Base-by-base conservation (phyloP, 2,888 invertebrate genomes). In the Dascillus cervinus region DNA sequence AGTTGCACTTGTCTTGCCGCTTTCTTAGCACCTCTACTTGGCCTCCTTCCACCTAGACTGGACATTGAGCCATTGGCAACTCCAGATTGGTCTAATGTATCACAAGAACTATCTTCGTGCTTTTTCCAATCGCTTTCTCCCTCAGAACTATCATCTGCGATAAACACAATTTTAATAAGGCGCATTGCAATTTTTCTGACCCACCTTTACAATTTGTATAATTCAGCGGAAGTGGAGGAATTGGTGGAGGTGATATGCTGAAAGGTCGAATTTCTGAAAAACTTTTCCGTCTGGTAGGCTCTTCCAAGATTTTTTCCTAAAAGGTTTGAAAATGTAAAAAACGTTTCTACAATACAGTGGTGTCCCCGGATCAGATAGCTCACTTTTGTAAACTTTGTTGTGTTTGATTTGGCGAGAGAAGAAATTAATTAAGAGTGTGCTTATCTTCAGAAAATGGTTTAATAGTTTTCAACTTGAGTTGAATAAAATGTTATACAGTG, bases 1-100 rank as follows among this genome's bases (percentile, higher is more conserved):
- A 77, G 67, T 59, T 80, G 80, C 44, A 79, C 76, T 60, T 80
- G 80, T 56, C 79, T 69, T 30, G 73, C 72, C 64, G 72, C 65
- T 67, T 73, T 50, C 12, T 54, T 45, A 12, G 54, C 50, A 11
- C 49, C 56, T 37, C 58, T 50, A 22, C 53, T 47, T 31, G 49
- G 48, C 38, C 56, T 51, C 25, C 56, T 49, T 11, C 54, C 44
- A n/a, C 44, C 54, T 35, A 65, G 53, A 43, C 67, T 69, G 34
- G 63, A 60, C 32, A 61, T 58, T 8, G 70, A 70, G 24, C 60
- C 64, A 32, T 69, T 69, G 11, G 59, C 47, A 19, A 51, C 58
- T n/a, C 56, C 58, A n/a, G 68, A 67, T 20, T 65, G 52, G 34
- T 70, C 68, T 25, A 70, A 49, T 14, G 69, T 62, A 31, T 65